Conservation (phyloP, 2,888 invertebrate species). For the Mycalesis mineus region DNA sequence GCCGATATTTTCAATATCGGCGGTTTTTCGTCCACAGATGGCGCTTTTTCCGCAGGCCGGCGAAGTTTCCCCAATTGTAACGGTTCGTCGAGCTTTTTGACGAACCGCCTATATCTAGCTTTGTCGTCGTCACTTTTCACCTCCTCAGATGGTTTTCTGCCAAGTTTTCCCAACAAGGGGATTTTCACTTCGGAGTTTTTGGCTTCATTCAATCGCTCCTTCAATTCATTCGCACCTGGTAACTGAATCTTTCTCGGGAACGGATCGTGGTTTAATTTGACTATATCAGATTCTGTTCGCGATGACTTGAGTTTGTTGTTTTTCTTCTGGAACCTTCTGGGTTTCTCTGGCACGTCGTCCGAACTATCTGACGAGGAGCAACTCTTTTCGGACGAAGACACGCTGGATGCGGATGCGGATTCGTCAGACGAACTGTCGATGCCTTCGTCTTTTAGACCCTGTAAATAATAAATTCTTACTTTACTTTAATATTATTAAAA, state of each 20-base stretch:
- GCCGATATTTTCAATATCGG: slow-evolving; percentile 59
- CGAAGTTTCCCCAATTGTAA: slow-evolving; percentile 63
- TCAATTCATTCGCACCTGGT: slow-evolving; percentile 49
- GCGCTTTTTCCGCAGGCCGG: slow-evolving; percentile 50
- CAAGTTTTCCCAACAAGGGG: slow-evolving; percentile 60
- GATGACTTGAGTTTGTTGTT: slow-evolving; percentile 67
- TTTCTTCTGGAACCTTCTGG: slow-evolving; percentile 60
- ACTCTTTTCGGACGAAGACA: slow-evolving; percentile 71
- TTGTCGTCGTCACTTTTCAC: slow-evolving; percentile 55
- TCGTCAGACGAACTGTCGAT: slow-evolving; percentile 76
- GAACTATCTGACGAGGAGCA: slow-evolving; percentile 71
- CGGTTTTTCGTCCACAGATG: slow-evolving; percentile 44
- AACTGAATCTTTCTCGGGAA: slow-evolving; percentile 47
- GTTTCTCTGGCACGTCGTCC: slow-evolving; percentile 60
- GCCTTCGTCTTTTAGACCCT: slow-evolving; percentile 76
- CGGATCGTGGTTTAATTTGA: slow-evolving; percentile 46
- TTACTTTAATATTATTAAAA: no score
- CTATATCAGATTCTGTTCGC: slow-evolving; percentile 67
- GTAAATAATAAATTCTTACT: slow-evolving; percentile 27
- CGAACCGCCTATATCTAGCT: slow-evolving; percentile 47
- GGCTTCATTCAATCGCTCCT: slow-evolving; percentile 51
- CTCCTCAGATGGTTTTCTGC: slow-evolving; percentile 57
- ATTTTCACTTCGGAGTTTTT: slow-evolving; percentile 56
- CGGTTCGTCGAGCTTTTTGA: slow-evolving; percentile 61
- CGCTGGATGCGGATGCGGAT: slow-evolving; percentile 61